Conservation (phyloP, 23 tunicate species). For the Ciona savignyi region DNA sequence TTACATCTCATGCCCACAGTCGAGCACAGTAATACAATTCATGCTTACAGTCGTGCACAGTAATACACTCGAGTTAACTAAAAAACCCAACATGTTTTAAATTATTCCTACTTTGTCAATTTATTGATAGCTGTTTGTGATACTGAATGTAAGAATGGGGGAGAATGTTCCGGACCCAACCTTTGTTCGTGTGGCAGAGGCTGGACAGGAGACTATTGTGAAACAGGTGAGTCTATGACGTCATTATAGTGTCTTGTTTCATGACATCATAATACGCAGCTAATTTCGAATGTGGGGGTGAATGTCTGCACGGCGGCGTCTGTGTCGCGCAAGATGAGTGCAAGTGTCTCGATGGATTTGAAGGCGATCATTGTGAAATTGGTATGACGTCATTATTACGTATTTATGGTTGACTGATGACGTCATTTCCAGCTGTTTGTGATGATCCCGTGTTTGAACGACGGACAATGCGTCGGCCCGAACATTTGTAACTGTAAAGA, state of each 20-base stretch:
- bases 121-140: constrained; percentile 43
- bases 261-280: constrained; percentile 7
- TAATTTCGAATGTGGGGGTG: constrained; percentile 55
- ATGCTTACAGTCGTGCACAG: too few relatives aligned
- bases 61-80: too few relatives aligned
- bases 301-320: constrained; percentile 65
- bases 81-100: too few relatives aligned
- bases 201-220: constrained; percentile 49
- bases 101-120: neutral
- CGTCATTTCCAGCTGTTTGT: neutral
- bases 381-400: constrained; percentile 21
- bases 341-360: constrained; percentile 53
- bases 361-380: constrained; percentile 64
- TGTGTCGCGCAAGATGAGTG: constrained; percentile 61
- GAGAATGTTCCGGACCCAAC: constrained; percentile 54
- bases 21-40: too few relatives aligned
- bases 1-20: too few relatives aligned
- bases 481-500: constrained; percentile 52
- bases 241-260: neutral
- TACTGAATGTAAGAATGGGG: constrained; percentile 48
- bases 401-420: neutral
- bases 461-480: constrained; percentile 58
- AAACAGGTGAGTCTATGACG: constrained; percentile 20
- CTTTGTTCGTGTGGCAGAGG: constrained; percentile 61
- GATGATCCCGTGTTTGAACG: constrained; percentile 38